Evolutionary conservation across 2,888 invertebrate species (phyloP), one percentile per base, ranked within the genome.

Genomic region (Eurytoma californica): DNA sequence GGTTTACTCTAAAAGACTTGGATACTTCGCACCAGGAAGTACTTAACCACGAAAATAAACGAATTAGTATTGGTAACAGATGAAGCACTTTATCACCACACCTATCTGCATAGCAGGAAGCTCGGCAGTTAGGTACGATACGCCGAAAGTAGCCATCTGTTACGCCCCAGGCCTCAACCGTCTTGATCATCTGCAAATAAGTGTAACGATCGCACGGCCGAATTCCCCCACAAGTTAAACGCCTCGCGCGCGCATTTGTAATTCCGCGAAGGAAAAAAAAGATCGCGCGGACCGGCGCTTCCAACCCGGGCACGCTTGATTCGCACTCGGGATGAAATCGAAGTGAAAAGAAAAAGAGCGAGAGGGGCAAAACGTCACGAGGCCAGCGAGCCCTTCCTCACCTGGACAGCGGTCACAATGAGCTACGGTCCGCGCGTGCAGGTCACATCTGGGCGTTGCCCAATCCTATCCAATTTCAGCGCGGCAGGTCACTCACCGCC

Each of bases 401-500:
- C 77, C 81, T 69, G 73, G 72, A 67, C 61, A 58, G 78, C 39
- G 30, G 60, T 14, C 9, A 16, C 53, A 53, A 14, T 53, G n/a
- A 53, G 61, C 61, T 16, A 14, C 30, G 61, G 61, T 61, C 30
- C 39, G 30, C 70, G 85, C 83, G 82, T 80, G 83, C 85, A 85
- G 82, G 86, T 86, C 86, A 86, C 85, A 86, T 28, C 84, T 86
- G 87, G 88, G 86, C 88, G 87, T 87, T 85, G 87, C 86, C 88
- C 86, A 85, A 86, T 86, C 87, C 88, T 87, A 88, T 88, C 87
- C 86, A 83, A 88, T 88, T 88, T 88, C 87, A 84, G 80, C 82
- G 84, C 82, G 84, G 84, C 86, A 86, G 85, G 86, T 61, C 86
- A 84, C 83, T 82, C 80, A 80, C 82, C 74, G 82, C 82, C 74